phyloP scores from a whole-genome alignment of 1,140 invertebrate species.

The Dendrolimus punctatus region DNA sequence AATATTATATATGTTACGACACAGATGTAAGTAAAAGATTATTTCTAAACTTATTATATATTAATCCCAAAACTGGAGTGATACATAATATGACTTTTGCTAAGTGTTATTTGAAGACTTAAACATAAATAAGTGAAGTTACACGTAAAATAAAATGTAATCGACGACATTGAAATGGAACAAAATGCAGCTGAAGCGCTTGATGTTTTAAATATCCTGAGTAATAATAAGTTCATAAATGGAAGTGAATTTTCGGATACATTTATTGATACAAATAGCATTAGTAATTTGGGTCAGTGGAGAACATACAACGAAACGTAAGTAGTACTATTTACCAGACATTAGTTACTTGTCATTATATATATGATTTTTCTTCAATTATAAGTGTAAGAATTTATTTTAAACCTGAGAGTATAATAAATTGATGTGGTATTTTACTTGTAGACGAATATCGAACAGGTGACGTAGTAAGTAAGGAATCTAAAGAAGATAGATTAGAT shows the following conservation, averaged over 20 bases:
- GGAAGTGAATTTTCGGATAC: constrained; percentile 58
- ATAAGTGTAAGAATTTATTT: no score
- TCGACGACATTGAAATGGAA: constrained; percentile 46
- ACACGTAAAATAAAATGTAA: constrained; percentile 22
- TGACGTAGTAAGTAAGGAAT: constrained; percentile 26
- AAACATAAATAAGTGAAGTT: constrained; percentile 4
- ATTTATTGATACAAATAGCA: constrained; percentile 34
- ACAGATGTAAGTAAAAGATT: no score
- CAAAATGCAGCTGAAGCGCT: constrained; percentile 26
- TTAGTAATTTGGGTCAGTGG: constrained; percentile 33
- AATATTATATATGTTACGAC: no score
- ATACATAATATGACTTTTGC: no score
- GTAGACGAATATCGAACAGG: constrained; percentile 22
- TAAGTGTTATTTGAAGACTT: constrained; percentile 3
- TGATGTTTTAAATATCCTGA: constrained; percentile 36
- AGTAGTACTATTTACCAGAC: constrained; percentile 17
- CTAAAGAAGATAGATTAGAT: constrained; percentile 35
- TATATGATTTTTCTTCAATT: no score
- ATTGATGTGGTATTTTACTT: no score
- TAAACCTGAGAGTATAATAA: no score
- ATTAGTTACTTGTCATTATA: no score
- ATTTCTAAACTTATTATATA: no score
- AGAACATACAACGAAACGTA: constrained; percentile 39
- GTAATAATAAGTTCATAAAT: constrained; percentile 48
- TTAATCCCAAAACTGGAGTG: no score